Evolutionary conservation across 1,140 invertebrate species (phyloP), one percentile per base, ranked within the genome.

Genomic region (Drosophila micromelanica): DNA sequence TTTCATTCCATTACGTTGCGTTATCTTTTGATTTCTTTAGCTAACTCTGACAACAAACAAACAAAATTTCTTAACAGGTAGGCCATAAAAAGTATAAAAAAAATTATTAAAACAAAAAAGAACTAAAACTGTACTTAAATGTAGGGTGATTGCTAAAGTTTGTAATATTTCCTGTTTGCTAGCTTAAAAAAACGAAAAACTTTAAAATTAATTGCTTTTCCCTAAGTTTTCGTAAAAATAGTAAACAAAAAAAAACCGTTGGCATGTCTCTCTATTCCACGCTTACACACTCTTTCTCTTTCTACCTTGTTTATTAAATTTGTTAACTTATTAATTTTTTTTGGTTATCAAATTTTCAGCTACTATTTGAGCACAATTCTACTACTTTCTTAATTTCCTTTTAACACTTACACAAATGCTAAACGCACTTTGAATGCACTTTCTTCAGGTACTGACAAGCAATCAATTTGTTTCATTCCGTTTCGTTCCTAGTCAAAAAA

Each of bases 1-100:
- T 69, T 62, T 70, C 43, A 69, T 73, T 61, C 49, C 64, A 65
- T 74, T 70, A 15, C 52, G 40, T 74, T 74, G 51, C 65, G 37
- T 69, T 61, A 65, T 49, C 43, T 61, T 56, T 64, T 69, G 38
- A 61, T 67, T 73, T 78, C 65, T 73, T 73, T 76, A 71, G 55
- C 67, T 75, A 61, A 73, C 30, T 59, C 63, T 67, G 46, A 52
- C 55, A 60, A 57, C 3, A 37, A 55, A 51, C 38, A 45, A 56
- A 67, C 42, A 9, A 67, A 40, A 54, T 67, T 35, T 68, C n/a
- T 17, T 54, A 73, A 68, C 63, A 73, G 70, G 70, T 73, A 73
- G 70, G 70, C 54, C n/a, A 11, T 11, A 11, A 5, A 27, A 48
- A 27, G 0, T 11, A 42, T 37, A n/a, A 45, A 42, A 49, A 57